These are phyloP conservation scores for Darevskia mixta DNA, from an alignment of 2,797 vertebrate species.

Conservation along the genomic window DNA sequence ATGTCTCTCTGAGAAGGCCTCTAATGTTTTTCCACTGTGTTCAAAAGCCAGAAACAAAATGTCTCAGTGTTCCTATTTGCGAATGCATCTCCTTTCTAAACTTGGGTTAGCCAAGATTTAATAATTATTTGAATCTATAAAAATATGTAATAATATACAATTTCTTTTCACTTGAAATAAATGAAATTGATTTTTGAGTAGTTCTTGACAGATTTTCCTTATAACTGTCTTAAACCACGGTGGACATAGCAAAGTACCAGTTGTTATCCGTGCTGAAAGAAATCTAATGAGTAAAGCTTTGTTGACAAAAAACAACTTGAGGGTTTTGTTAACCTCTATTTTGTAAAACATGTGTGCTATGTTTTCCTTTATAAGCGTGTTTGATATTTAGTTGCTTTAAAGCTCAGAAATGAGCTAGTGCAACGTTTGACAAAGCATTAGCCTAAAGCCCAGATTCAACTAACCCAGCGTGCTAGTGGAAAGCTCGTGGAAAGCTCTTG, in stretches of 20 bases:
- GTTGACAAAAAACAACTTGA: background rate
- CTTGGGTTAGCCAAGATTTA: background rate
- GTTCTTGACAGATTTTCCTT: background rate
- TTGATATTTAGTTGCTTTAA: background rate
- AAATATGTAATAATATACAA: background rate
- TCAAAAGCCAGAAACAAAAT: background rate
- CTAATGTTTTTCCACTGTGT: background rate
- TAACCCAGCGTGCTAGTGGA: too few species aligned
- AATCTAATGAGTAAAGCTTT: background rate
- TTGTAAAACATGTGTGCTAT: background rate
- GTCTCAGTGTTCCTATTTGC: background rate
- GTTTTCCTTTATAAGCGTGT: background rate
- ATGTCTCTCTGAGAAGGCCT: background rate
- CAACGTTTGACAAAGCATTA: conserved; percentile 21
- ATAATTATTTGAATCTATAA: background rate
- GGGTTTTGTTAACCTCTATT: background rate
- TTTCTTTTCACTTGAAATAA: background rate
- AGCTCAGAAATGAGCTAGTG: conserved; percentile 8
- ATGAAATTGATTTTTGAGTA: background rate
- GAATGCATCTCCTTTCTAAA: background rate
- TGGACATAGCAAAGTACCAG: background rate
- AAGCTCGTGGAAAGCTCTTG: too few species aligned
- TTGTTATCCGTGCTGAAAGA: background rate
- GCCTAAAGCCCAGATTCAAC: background rate
- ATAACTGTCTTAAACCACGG: background rate